phyloP scores from a whole-genome alignment of 2,797 vertebrate genomes.

The Chelonia mydas region DNA sequence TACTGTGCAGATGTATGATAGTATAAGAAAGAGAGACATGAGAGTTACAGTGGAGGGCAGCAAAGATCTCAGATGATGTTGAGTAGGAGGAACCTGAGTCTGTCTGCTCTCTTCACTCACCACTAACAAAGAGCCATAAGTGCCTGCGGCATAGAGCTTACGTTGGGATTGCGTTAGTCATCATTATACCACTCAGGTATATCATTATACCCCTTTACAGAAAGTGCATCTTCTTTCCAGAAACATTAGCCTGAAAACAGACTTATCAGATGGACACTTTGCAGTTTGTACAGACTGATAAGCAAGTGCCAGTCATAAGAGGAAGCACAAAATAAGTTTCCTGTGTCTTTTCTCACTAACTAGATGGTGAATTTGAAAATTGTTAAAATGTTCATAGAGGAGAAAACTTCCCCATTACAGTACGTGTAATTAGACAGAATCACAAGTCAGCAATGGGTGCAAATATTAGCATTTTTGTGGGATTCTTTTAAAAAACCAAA shows the following conservation, averaged over 20 bases:
- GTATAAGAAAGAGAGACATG: neutral
- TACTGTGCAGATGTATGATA: neutral
- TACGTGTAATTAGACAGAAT: neutral
- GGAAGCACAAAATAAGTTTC: neutral
- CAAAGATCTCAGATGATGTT: neutral
- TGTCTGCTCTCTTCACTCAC: neutral
- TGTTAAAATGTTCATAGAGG: accelerated
- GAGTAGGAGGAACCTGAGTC: neutral
- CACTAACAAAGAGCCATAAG: neutral
- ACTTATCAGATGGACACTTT: neutral
- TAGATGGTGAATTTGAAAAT: neutral
- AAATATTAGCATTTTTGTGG: neutral
- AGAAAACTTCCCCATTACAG: neutral
- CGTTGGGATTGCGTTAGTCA: neutral
- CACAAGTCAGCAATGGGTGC: neutral
- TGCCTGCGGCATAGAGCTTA: neutral
- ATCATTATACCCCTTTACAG: neutral
- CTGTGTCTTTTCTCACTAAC: neutral
- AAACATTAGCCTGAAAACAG: neutral
- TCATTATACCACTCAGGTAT: neutral
- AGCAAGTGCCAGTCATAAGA: neutral
- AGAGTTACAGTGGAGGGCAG: accelerated
- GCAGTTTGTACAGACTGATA: neutral
- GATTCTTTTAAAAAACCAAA: neutral
- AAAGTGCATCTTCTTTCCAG: neutral